phyloP scores from a whole-genome alignment of 2,797 vertebrate genomes.

The Dicrostonyx torquatus region DNA sequence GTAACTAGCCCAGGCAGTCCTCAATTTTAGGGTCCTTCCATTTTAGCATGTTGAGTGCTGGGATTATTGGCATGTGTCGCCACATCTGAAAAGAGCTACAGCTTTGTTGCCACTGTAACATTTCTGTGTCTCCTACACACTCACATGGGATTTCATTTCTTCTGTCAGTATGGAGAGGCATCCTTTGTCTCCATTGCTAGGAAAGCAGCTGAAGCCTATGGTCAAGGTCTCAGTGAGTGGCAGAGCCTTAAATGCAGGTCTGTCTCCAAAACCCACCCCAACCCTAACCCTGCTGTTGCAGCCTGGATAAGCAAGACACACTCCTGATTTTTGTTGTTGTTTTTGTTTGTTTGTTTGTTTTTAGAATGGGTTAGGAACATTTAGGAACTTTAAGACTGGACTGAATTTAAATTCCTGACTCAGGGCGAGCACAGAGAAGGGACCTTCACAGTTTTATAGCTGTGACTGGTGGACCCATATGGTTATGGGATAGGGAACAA shows the following conservation, averaged over 20 bases:
- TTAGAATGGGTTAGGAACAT: background rate
- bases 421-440: background rate
- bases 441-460: background rate
- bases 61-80: background rate
- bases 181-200: background rate
- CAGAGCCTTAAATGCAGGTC: background rate
- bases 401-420: background rate
- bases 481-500: accelerated
- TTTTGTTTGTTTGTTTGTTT: background rate
- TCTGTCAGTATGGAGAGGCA: background rate
- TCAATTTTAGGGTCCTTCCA: background rate
- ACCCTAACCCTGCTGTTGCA: background rate
- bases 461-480: background rate
- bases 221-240: background rate
- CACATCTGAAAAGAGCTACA: background rate
- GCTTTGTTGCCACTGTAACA: background rate
- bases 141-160: background rate
- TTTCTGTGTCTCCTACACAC: background rate
- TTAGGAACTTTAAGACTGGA: background rate
- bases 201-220: background rate
- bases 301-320: background rate
- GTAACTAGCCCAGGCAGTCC: background rate
- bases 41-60: background rate
- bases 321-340: background rate
- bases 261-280: background rate